These are phyloP conservation scores for Cynaeus angustus DNA, from an alignment of 2,888 invertebrate genomes.

Conservation along the genomic window DNA sequence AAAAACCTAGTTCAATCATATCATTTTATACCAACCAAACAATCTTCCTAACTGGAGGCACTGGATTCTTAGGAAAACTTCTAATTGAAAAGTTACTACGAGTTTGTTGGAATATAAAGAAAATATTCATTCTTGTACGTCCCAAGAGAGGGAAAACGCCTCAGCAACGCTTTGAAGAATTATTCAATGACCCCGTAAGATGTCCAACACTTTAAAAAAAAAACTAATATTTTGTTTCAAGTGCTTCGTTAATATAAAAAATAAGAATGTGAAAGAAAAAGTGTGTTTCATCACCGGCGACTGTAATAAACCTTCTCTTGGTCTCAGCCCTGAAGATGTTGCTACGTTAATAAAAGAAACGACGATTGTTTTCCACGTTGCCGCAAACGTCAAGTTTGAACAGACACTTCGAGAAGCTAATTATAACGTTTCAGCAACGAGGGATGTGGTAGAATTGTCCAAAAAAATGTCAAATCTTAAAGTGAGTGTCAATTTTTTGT, in stretches of 20 bases:
- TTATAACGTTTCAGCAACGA: conserved; percentile 79
- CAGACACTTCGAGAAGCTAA: conserved; percentile 80
- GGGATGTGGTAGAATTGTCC: conserved; percentile 78
- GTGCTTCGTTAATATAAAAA: conserved; percentile 63
- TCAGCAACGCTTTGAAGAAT: conserved; percentile 1
- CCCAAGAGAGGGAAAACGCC: conserved; percentile 7
- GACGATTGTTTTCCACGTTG: conserved; percentile 80
- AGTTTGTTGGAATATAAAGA: conserved; percentile 5
- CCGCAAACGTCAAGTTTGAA: conserved; percentile 84
- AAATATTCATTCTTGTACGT: conserved; percentile 1
- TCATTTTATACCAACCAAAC: conserved; percentile 63
- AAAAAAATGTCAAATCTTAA: conserved; percentile 62
- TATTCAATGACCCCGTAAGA: conserved; percentile 12
- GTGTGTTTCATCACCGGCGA: conserved; percentile 76
- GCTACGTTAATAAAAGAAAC: conserved; percentile 68
- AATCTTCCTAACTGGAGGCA: conserved; percentile 69
- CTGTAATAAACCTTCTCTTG: conserved; percentile 72
- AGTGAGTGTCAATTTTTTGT: not conserved
- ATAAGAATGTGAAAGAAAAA: conserved; percentile 73
- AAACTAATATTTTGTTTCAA: not conserved
- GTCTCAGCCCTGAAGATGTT: conserved; percentile 71
- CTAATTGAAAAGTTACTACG: conserved; percentile 75
- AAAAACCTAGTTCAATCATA: conserved; percentile 52
- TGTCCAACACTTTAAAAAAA: no score
- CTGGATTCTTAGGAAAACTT: conserved; percentile 73